Percentiles rank a stretch among this genome's conserved stretches.
These are phyloP conservation scores for Alligator sinensis DNA, from an alignment of 2,113 vertebrate species.

Conservation along the genomic window DNA sequence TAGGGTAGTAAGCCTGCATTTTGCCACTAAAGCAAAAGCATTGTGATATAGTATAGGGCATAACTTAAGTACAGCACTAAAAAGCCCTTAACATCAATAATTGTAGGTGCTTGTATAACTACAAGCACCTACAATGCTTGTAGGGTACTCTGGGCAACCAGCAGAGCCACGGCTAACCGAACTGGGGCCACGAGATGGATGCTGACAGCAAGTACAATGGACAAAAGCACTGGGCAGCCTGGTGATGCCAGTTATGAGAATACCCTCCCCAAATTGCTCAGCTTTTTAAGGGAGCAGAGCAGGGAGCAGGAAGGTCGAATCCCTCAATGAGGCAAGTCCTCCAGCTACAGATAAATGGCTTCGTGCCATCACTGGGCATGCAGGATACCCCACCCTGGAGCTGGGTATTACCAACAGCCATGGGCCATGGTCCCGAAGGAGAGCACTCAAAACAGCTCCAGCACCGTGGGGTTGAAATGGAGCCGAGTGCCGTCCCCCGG, in stretches of 20 bases:
- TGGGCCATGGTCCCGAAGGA: background rate
- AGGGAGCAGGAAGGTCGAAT: background rate
- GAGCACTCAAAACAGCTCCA: rapidly evolving
- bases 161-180: background rate
- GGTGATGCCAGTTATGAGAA: background rate
- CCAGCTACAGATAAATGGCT: background rate
- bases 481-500: background rate
- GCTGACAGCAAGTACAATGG: background rate
- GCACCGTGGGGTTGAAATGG: background rate
- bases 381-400: background rate
- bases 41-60: no score
- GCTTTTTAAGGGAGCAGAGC: rapidly evolving
- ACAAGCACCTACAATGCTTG: no score
- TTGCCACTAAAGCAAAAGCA: no score
- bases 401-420: background rate
- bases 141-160: rapidly evolving
- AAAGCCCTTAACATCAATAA: no score
- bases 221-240: background rate
- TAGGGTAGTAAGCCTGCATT: no score
- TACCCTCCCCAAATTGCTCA: background rate
- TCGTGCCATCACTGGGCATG: rapidly evolving
- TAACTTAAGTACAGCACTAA: no score
- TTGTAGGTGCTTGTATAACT: no score
- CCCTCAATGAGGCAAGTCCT: background rate
- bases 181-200: background rate